phyloP scores from a whole-genome alignment of 2,113 vertebrate genomes.

The Semnopithecus entellus region DNA sequence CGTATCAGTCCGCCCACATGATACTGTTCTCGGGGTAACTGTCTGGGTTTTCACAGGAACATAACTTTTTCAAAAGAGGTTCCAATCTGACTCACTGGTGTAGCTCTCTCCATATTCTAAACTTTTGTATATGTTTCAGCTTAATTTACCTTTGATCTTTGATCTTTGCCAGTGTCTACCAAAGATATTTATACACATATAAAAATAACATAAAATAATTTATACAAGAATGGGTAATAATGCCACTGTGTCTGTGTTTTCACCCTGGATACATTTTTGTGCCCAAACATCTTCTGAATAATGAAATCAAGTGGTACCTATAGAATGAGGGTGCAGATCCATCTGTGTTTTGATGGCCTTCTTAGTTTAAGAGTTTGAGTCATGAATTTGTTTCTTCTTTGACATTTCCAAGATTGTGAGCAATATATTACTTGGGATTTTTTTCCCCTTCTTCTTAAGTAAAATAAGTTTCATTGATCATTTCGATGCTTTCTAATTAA shows the following conservation, averaged over 20 bases:
- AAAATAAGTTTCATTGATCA: not conserved
- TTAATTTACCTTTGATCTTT: conserved; percentile 58
- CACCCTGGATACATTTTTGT: not conserved
- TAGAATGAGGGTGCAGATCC: not conserved
- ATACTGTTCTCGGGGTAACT: not conserved
- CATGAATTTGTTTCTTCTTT: conserved; percentile 2
- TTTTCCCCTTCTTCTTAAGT: not conserved
- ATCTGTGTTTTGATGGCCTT: not conserved
- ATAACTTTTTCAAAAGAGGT: conserved; percentile 49
- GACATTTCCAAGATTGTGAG: not conserved
- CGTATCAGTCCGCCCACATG: not conserved
- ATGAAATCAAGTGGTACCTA: not conserved
- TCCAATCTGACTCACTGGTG: conserved; percentile 53
- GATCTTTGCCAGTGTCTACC: conserved; percentile 73
- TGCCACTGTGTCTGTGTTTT: not conserved
- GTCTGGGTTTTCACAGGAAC: conserved; percentile 49
- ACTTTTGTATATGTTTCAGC: conserved; percentile 66
- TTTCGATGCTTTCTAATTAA: not conserved
- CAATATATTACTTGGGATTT: not conserved
- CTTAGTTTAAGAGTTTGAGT: not conserved
- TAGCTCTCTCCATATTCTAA: conserved; percentile 63
- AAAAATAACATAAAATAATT: not conserved
- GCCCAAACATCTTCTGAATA: not conserved
- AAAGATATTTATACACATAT: conserved; percentile 50
- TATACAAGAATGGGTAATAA: conserved; percentile 40